phyloP scores from a whole-genome alignment of 2,113 vertebrate species.

The Fregetta grallaria region DNA sequence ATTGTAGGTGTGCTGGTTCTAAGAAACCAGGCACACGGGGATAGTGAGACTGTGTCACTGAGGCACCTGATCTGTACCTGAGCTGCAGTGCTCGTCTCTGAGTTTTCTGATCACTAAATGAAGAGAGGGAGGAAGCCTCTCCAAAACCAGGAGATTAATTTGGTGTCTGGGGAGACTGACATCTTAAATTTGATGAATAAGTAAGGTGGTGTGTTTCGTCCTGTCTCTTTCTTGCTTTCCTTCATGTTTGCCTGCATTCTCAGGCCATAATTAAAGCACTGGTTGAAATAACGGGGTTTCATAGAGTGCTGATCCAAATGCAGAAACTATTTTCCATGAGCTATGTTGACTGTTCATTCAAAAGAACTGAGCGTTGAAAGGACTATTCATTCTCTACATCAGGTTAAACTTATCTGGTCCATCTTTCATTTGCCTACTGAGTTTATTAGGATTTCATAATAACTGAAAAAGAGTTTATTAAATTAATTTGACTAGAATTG shows the following conservation, averaged over 20 bases:
- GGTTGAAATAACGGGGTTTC: not conserved
- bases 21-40: not conserved
- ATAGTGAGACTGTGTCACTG: not conserved
- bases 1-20: not conserved
- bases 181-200: not conserved
- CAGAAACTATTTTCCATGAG: not conserved
- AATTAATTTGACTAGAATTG: not conserved
- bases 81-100: not conserved
- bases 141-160: not conserved
- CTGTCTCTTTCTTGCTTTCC: not conserved
- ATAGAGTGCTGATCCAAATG: not conserved
- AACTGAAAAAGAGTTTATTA: not conserved
- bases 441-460: not conserved
- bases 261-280: not conserved
- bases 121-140: not conserved
- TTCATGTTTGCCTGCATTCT: not conserved
- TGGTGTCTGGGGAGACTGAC: not conserved
- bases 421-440: not conserved
- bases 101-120: not conserved
- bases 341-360: not conserved
- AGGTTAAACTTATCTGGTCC: not conserved
- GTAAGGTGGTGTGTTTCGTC: not conserved
- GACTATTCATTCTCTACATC: not conserved
- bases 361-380: not conserved
- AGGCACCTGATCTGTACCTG: not conserved